A percentile compares a stretch with the other conserved stretches of the same genome.
Conservation (phyloP, 53 echinoderm and acorn worm species). For the Crossaster papposus region DNA sequence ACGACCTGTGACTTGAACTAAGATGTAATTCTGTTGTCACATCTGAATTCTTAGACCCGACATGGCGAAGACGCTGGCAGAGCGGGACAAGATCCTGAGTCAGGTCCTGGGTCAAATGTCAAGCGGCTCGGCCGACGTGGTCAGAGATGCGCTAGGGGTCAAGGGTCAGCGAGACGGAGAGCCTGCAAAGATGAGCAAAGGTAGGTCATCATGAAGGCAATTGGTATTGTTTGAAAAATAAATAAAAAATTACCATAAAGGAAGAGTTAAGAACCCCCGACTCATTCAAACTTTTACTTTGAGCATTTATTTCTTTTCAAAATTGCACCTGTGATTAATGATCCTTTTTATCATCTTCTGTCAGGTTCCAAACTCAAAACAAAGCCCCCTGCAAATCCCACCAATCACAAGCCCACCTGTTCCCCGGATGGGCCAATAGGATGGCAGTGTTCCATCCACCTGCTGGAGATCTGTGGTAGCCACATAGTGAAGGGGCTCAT, state of each 20-base stretch:
- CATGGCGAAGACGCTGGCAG: constrained; percentile 69
- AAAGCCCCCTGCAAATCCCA: not conserved
- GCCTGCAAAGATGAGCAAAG: constrained; percentile 4
- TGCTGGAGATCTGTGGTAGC: constrained; percentile 53
- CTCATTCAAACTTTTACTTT: too few species aligned
- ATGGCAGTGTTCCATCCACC: constrained; percentile 70
- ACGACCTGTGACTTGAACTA: too few species aligned
- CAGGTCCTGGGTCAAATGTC: constrained; percentile 69
- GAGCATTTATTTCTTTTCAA: too few species aligned
- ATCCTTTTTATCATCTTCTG: not conserved
- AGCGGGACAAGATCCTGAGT: constrained; percentile 68
- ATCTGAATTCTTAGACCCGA: constrained; percentile 20
- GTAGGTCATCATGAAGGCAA: not conserved
- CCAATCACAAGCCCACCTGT: constrained; percentile 31
- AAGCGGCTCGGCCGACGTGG: constrained; percentile 62
- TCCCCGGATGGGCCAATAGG: constrained; percentile 55
- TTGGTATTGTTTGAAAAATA: not conserved
- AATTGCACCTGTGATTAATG: too few species aligned
- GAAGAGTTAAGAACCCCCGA: too few species aligned
- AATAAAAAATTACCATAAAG: too few species aligned
- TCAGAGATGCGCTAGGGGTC: constrained; percentile 73
- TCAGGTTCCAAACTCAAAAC: constrained; percentile 21
- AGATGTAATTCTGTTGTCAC: too few species aligned
- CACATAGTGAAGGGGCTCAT: constrained; percentile 21
- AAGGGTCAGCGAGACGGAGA: constrained; percentile 27